These are phyloP conservation scores for Drosophila sturtevanti DNA, from an alignment of 1,140 invertebrate species.

Conservation along the genomic window DNA sequence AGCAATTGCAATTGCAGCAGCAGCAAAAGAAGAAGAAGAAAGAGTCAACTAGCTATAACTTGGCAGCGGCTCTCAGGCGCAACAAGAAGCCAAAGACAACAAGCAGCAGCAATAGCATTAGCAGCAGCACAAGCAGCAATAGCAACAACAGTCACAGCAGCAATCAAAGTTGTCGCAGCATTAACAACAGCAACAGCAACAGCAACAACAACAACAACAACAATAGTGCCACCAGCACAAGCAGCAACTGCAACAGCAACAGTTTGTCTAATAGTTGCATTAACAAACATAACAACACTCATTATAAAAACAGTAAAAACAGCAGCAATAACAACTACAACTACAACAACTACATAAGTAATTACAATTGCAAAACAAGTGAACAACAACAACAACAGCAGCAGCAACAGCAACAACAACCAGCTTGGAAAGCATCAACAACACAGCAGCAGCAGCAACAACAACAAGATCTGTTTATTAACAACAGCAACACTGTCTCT, in stretches of 20 bases:
- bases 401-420: conserved; percentile 58
- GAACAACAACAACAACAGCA: conserved; percentile 56
- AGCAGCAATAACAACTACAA: conserved; percentile 33
- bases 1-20: conserved; percentile 34
- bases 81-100: conserved; percentile 67
- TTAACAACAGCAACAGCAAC: conserved; percentile 38
- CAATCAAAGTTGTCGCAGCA: conserved; percentile 48
- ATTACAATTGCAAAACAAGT: conserved; percentile 77
- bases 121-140: conserved; percentile 10
- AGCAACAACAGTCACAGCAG: conserved; percentile 17
- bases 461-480: conserved; percentile 23
- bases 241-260: conserved; percentile 34
- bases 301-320: conserved; percentile 78
- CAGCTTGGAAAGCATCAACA: conserved; percentile 63
- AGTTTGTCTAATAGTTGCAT: conserved; percentile 73
- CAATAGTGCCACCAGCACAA: not conserved
- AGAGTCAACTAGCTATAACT: conserved; percentile 61
- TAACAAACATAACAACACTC: conserved; percentile 69
- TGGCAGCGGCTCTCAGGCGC: conserved; percentile 60
- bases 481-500: conserved; percentile 23
- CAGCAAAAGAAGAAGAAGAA: conserved; percentile 64
- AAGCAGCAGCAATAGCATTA: not conserved
- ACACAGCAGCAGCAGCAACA: conserved; percentile 38
- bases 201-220: not conserved
- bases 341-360: conserved; percentile 71